Conservation (phyloP, 2,113 vertebrate species). For the Crotalus helleri region DNA sequence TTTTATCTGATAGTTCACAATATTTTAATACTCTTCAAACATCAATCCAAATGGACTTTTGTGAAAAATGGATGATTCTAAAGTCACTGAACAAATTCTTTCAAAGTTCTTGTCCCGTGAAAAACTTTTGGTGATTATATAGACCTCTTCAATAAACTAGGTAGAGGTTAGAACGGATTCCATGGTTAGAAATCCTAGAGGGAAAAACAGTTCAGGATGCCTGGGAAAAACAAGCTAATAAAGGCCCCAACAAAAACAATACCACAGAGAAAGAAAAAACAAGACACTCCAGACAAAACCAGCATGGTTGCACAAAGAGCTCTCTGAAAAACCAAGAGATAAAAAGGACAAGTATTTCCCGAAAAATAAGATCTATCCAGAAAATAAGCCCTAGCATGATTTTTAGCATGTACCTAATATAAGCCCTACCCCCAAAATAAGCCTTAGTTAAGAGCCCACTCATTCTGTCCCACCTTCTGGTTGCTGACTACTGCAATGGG, state of each 20-base stretch:
- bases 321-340: background rate
- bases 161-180: no score
- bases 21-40: background rate
- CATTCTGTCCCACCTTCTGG: no score
- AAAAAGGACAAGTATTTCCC: background rate
- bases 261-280: background rate
- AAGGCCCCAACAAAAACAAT: background rate
- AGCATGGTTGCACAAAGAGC: background rate
- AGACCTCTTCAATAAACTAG: no score
- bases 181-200: no score
- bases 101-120: background rate
- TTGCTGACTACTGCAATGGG: no score
- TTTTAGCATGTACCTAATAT: no score
- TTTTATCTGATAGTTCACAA: background rate
- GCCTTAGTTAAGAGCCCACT: no score
- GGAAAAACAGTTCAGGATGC: background rate
- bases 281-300: background rate
- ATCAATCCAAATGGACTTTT: background rate
- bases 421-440: no score
- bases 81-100: background rate
- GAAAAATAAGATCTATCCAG: no score
- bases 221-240: background rate
- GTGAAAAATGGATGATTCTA: background rate
- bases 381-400: no score
- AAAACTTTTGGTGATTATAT: background rate